Percentiles rank a stretch among this genome's conserved stretches.
Conservation (phyloP, 1,140 invertebrate genomes). For the Polypedilum pembai region DNA sequence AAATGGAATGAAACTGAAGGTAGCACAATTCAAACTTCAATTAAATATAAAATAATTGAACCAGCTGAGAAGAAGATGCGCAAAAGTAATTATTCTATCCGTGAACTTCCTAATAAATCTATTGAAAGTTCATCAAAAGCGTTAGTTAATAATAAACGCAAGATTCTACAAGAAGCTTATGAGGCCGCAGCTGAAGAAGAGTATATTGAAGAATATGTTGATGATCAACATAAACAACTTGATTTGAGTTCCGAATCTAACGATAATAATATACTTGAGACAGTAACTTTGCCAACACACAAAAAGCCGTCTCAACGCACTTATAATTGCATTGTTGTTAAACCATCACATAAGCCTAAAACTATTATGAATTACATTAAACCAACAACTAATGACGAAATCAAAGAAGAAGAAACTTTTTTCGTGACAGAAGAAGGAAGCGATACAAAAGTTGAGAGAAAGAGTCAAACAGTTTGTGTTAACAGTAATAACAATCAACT, state of each 20-base stretch:
- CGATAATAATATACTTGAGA: background rate
- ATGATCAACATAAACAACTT: background rate
- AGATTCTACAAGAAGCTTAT: background rate
- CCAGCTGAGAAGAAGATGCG: background rate
- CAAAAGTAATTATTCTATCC: background rate
- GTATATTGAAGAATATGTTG: too few species aligned
- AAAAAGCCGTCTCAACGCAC: background rate
- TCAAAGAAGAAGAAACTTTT: background rate
- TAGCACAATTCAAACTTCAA: background rate
- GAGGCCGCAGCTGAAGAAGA: background rate
- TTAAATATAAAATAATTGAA: background rate
- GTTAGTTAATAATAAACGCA: background rate
- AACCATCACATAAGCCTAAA: background rate
- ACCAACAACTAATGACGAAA: background rate
- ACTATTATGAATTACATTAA: background rate
- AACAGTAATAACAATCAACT: background rate
- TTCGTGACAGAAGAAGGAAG: background rate
- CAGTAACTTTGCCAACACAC: background rate
- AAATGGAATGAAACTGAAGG: background rate
- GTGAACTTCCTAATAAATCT: background rate
- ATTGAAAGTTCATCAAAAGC: background rate
- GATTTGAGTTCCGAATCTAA: background rate
- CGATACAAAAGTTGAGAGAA: background rate
- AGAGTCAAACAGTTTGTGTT: too few species aligned
- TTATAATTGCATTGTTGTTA: background rate